Evolutionary conservation across 2,888 invertebrate species (phyloP).

Genomic region (Nebria brevicollis): DNA sequence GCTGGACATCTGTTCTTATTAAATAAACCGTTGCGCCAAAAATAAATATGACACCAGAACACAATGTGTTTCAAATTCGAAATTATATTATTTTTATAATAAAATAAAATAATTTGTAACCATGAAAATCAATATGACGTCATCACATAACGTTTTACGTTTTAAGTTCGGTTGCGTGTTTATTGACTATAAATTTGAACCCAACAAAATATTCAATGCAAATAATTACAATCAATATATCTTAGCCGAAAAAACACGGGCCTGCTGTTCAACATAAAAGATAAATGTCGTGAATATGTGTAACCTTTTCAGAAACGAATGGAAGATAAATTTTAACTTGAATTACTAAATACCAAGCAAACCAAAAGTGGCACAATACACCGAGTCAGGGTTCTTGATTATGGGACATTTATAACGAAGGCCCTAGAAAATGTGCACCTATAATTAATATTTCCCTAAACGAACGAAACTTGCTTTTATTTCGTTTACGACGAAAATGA

Average conservation of each 20-base stretch:
- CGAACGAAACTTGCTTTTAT: too few species aligned
- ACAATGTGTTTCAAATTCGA: background rate
- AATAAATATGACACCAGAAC: background rate
- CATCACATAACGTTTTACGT: background rate
- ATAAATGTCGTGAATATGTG: background rate
- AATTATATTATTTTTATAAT: background rate
- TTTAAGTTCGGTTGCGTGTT: background rate
- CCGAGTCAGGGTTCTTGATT: background rate
- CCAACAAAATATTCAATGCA: background rate
- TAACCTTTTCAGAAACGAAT: background rate
- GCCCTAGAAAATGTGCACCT: background rate
- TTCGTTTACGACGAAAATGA: background rate
- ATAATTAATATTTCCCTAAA: too few species aligned
- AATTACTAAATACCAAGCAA: background rate
- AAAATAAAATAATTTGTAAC: too few species aligned
- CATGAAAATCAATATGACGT: background rate
- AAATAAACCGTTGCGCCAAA: background rate
- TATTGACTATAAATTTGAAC: background rate
- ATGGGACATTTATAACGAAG: background rate
- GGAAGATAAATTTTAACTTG: background rate
- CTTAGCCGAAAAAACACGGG: background rate
- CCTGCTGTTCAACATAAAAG: background rate
- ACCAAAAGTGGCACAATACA: background rate
- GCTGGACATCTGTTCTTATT: constrained; percentile 9
- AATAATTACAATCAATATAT: constrained; percentile 1